Base-by-base conservation (phyloP, 2,797 vertebrate species). In the Cossypha dichroa region DNA sequence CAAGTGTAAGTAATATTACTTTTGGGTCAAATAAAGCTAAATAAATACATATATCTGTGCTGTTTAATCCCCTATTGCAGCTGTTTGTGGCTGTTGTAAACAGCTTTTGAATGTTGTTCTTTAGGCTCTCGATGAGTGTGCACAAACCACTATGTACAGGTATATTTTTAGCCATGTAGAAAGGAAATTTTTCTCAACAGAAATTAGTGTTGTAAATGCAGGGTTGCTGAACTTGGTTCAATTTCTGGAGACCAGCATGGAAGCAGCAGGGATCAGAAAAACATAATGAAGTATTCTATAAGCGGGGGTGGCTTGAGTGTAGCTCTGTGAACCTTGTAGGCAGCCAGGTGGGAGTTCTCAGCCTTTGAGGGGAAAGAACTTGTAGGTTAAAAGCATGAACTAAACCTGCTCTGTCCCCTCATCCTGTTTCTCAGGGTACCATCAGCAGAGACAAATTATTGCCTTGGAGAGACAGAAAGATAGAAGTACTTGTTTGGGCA, bases 231-330 rank as follows among this genome's bases (percentile, higher is more conserved):
- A 46, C 36, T 85, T 5, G 0, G 10, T 79, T 87, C 1, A 2
- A 0, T 84, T 73, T 36, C 34, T 60, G 63, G 64, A 87, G 41
- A 85, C 5, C 33, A 74, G 38, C 59, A 21, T 66, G 77, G 68
- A 59, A 80, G 46, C 21, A 67, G n/a, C 33, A 46, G 25, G 36
- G 26, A 58, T 91, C 34, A 85, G 68, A 70, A 92, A 86, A 87
- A 29, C 1, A 0, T 73, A n/a, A n/a, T 59, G 49, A 82, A 79
- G 33, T 5, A 6, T 41, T 86, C n/a, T 56, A 15, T n/a, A 79
- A 70, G n/a, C 18, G 43, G 41, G 64, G 15, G 8, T 68, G 34
- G 15, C 38, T 90, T 55, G 25, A 70, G 23, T 21, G 14, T 46
- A 78, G 60, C 11, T 11, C 31, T 38, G 38, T 88, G 88, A 84